Evolutionary conservation across 2,113 vertebrate species (phyloP), one percentile per base, ranked within the genome.

Genomic region (Steatornis caripensis): DNA sequence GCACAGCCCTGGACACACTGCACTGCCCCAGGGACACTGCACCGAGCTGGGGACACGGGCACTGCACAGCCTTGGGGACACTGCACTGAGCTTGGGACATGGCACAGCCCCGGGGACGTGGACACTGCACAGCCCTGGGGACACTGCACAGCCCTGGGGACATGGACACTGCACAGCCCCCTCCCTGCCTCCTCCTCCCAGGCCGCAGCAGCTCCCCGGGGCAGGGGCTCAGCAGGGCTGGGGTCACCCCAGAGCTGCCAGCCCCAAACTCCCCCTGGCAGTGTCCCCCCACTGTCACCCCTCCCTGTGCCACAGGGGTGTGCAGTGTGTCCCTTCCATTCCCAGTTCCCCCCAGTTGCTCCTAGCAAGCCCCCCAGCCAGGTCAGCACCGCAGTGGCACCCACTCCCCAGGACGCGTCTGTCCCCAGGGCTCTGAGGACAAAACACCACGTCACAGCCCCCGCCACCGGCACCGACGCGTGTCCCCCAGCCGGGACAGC

Each of bases 381-480:
- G 11, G 6, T 19, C 2, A 61, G 43, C 75, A 29, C 55, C 17
- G 0, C 0, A 11, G 34, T 20, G 66, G 15, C 45, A 21, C 8
- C 10, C 26, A 8, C 37, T 62, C 3, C 1, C n/a, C 27, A 34
- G 22, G 74, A 27, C 30, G 3, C 10, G 16, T 36, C 53, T 11
- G 15, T 84, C 37, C 78, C 83, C 48, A 45, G 24, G 24, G 43
- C 6, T 49, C 12, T 8, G 5, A 62, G 65, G 37, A 39, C 82
- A 80, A 92, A 84, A 27, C 9, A 26, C 7, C 4, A 2, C 3
- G 29, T 46, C 46, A 18, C 54, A 12, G 36, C 13, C 43, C 10
- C n/a, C 2, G 6, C 41, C 34, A 5, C 4, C 15, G 6, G 27
- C 26, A 22, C 39, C 9, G 10, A 22, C 1, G 1, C 4, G 13